A percentile compares a stretch with the other conserved stretches of the same genome.
phyloP scores from a whole-genome alignment of 2,888 invertebrate genomes.

The Dastarcus helophoroides region DNA sequence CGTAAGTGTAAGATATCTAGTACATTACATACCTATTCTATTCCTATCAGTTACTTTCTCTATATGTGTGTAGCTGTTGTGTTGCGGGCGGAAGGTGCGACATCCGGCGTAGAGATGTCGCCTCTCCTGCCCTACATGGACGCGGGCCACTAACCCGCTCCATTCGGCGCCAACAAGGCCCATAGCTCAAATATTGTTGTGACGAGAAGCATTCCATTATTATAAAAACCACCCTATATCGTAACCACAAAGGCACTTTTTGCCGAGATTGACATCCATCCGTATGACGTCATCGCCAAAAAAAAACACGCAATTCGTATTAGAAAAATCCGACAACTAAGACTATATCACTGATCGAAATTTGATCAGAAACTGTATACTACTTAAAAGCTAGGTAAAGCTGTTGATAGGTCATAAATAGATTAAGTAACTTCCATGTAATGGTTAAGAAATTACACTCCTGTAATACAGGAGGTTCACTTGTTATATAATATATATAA shows the following conservation, averaged over 20 bases:
- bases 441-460: too few species aligned
- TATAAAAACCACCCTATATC: too few species aligned
- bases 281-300: too few species aligned
- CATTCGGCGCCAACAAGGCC: slow-evolving; percentile 30
- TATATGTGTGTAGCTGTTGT: slow-evolving; percentile 39
- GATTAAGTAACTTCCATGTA: neutral
- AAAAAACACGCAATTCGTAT: too few species aligned
- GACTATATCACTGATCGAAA: too few species aligned
- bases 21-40: slow-evolving; percentile 34
- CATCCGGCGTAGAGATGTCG: slow-evolving; percentile 12
- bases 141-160: slow-evolving; percentile 24
- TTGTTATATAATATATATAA: too few species aligned
- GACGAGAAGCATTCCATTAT: slow-evolving; percentile 40
- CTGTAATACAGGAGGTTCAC: too few species aligned
- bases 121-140: slow-evolving; percentile 26
- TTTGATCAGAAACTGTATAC: too few species aligned
- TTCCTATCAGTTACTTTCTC: slow-evolving; percentile 39
- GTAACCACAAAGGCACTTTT: too few species aligned
- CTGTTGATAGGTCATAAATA: neutral
- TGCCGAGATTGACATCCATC: too few species aligned
- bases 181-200: slow-evolving; percentile 42
- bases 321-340: too few species aligned
- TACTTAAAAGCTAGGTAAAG: too few species aligned
- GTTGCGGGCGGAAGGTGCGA: slow-evolving; percentile 32
- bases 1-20: slow-evolving; percentile 33